Conservation (phyloP, 1,140 invertebrate genomes). For the Drosophila neocordata region DNA sequence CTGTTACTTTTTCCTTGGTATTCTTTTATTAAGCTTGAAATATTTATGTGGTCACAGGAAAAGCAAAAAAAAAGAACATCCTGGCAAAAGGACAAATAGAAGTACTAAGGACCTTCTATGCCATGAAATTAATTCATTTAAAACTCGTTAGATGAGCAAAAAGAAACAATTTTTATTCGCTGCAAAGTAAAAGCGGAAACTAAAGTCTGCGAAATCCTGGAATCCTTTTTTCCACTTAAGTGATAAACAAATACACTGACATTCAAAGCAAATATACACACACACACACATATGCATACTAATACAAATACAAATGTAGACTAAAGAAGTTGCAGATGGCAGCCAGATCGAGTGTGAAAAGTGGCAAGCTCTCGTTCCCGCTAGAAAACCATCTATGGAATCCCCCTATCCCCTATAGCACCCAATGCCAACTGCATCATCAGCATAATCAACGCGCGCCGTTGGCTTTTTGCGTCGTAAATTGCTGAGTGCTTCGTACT, state of each 20-base stretch:
- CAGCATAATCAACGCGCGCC: slow-evolving; percentile 78
- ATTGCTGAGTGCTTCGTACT: slow-evolving; percentile 70
- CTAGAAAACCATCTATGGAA: slow-evolving; percentile 2
- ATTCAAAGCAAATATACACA: slow-evolving; percentile 57
- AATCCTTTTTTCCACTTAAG: slow-evolving; percentile 81
- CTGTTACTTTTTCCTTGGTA: not conserved
- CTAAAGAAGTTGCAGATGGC: slow-evolving; percentile 17
- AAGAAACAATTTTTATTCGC: slow-evolving; percentile 32
- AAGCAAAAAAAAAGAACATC: slow-evolving; percentile 27
- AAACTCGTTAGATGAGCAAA: slow-evolving; percentile 64
- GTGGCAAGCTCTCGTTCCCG: slow-evolving; percentile 60
- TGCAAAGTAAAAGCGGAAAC: slow-evolving; percentile 42
- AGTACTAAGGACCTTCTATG: slow-evolving; percentile 5
- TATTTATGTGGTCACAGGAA: slow-evolving; percentile 5
- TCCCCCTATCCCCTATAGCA: slow-evolving; percentile 2
- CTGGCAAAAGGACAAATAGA: slow-evolving; percentile 15
- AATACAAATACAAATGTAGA: slow-evolving; percentile 18
- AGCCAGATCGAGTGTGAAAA: slow-evolving; percentile 77
- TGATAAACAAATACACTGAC: slow-evolving; percentile 79
- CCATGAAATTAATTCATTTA: slow-evolving; percentile 76
- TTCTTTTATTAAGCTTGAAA: slow-evolving; percentile 15
- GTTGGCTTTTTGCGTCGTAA: slow-evolving; percentile 79
- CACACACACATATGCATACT: slow-evolving; percentile 31
- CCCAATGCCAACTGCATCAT: slow-evolving; percentile 67
- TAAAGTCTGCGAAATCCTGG: slow-evolving; percentile 53